A percentile compares a stretch with the other conserved stretches of the same genome.
Conservation (phyloP, 2,797 vertebrate species). For the Aotus griseimembra region DNA sequence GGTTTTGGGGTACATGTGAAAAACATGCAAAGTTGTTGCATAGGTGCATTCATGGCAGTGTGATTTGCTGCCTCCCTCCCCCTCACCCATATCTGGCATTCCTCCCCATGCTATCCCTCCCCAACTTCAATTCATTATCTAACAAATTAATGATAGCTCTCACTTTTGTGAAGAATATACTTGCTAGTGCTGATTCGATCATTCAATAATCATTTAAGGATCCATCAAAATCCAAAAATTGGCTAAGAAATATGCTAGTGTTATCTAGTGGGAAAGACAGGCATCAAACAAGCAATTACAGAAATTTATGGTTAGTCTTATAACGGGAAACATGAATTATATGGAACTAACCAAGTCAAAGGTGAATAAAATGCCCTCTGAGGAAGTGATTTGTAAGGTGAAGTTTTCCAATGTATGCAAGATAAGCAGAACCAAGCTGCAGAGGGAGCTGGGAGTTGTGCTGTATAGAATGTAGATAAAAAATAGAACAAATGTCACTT, state of each 20-base stretch:
- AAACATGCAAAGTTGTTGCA: no score
- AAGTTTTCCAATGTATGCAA: background rate
- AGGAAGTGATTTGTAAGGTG: background rate
- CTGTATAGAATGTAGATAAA: slow-evolving; percentile 20
- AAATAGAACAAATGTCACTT: slow-evolving; percentile 30
- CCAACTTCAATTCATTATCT: slow-evolving; percentile 17
- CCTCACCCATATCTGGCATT: no score
- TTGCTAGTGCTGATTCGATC: background rate
- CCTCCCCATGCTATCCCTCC: no score
- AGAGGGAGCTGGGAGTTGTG: background rate
- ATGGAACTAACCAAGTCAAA: background rate
- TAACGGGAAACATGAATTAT: background rate
- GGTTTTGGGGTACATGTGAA: no score
- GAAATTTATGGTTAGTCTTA: background rate
- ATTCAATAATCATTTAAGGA: background rate
- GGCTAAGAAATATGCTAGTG: background rate
- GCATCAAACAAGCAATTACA: background rate
- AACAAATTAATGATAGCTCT: background rate
- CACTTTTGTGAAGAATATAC: background rate
- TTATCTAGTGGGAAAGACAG: background rate
- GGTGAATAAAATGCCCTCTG: background rate
- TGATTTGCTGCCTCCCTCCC: no score
- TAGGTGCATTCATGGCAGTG: no score
- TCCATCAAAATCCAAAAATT: background rate
- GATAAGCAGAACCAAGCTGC: background rate